Base-by-base conservation (phyloP, 2,888 invertebrate species). In the Drosophila testacea region DNA sequence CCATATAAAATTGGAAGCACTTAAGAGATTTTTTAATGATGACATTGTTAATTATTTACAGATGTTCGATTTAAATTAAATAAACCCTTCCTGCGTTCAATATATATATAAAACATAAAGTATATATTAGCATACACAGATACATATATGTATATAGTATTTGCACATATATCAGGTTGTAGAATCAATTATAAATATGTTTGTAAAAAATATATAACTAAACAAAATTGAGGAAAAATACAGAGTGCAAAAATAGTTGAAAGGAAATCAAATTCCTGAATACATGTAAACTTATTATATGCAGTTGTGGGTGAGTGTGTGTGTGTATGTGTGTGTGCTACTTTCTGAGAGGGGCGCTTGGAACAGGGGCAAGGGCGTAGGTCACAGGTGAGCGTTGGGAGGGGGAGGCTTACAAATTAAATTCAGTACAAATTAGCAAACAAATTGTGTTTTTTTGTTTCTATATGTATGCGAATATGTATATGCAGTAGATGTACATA, bases 401-500 rank as follows among this genome's bases (percentile, higher is more conserved):
- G 22, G 44, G 27, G 41, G 5, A 27, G 44, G 63, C 86, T 83
- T 83, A 88, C 48, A 85, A 79, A 73, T 69, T 67, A 70, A 73
- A 65, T 85, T 88, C 88, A 83, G 88, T 88, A 73, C 76, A 51
- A 79, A 79, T 69, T 63, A 82, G 73, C 86, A 16, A 16, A 16
- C 16, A 16, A 16, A 16, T 16, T 79, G 34, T 50, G 46, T 42
- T 34, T 4, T 41, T 41, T 6, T 30, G 7, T 30, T n/a, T 47
- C 30, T 28, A 48, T 54, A 55, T 56, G 32, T 55, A 16, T 32
- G n/a, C 22, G 16, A 16, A 16, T 16, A 16, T 16, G 16, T 16
- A 16, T 16, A 16, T 16, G 16, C 16, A 16, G 38, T 36, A 16
- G 28, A 41, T 7, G 36, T 16, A 32, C 22, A 22, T 4, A 13